Evolutionary conservation across 2,797 vertebrate genomes (phyloP).

Genomic region (Chrysolophus pictus): DNA sequence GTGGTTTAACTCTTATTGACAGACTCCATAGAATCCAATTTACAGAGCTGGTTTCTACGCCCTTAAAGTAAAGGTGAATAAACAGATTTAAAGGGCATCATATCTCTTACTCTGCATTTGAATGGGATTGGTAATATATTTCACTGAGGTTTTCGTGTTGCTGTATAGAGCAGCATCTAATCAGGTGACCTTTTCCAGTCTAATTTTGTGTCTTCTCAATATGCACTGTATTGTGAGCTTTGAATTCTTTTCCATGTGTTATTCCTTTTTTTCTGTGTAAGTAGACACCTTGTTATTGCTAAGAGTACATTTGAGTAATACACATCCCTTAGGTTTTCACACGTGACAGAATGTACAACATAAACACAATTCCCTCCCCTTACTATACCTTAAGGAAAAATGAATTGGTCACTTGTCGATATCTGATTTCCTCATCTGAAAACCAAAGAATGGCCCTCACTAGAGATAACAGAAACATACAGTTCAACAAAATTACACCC

Average conservation of each 20-base stretch:
- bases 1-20: conserved; percentile 44
- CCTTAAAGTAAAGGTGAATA: conserved; percentile 68
- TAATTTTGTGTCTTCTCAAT: conserved; percentile 9
- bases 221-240: not conserved
- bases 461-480: not conserved
- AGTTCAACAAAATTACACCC: not conserved
- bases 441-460: not conserved
- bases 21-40: conserved; percentile 56
- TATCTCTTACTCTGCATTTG: not conserved
- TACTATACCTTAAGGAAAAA: not conserved
- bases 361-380: not conserved
- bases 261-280: not conserved
- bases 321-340: not conserved
- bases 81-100: conserved; percentile 56
- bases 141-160: not conserved
- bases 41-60: not conserved
- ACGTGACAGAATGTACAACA: not conserved
- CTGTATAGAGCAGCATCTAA: not conserved
- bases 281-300: not conserved
- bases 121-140: conserved; percentile 8
- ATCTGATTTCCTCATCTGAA: not conserved
- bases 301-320: not conserved
- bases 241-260: not conserved
- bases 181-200: conserved; percentile 33
- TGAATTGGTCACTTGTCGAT: not conserved